Base-by-base conservation (phyloP, 2,113 vertebrate species). In the Garra rufa region DNA sequence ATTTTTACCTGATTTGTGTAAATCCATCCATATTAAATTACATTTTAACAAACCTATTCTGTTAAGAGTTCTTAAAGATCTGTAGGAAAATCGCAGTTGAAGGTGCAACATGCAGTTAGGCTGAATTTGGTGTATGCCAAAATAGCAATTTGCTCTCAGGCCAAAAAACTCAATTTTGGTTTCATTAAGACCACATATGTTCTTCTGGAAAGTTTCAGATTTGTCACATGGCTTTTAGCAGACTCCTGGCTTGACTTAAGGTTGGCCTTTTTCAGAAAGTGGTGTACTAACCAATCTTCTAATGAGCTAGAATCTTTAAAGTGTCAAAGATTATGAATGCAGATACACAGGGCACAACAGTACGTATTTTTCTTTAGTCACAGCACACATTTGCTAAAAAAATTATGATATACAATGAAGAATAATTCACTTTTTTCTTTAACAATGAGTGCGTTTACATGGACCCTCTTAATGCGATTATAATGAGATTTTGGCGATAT, bases 281-380 rank as follows among this genome's bases (percentile, higher is more conserved):
- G 26, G 0, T 50, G 17, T 38, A 55, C 19, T 15, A 74, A 76
- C 28, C 50, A 55, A 24, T 50, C 15, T 76, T 74, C 3, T 28
- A 74, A 28, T 74, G 43, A 74, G 71, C 15, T n/a, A 74, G 41
- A 44, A 67, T 73, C 21, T 73, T 5, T 50, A 50, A 71, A 71
- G 38, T 41, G 67, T 19, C 30, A n/a, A 41, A 70, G 19, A 21
- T 61, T 26, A 17, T 34, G 15, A 17, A 17, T 67, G 28, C 30
- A 9, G 28, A 67, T 9, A 34, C 30, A 67, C 30, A 17, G 13
- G 24, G 28, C 1, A 34, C 17, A 69, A 9, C 15, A 17, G 30
- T 19, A 65, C 13, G 13, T 4, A 3, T 59, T 26, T 28, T 65
- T 30, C 2, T 59, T 6, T 63, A 30, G n/a, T n/a, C n/a, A n/a